phyloP scores from a whole-genome alignment of 92 coral and sea anemone species.

The Palythoa grandiflora region DNA sequence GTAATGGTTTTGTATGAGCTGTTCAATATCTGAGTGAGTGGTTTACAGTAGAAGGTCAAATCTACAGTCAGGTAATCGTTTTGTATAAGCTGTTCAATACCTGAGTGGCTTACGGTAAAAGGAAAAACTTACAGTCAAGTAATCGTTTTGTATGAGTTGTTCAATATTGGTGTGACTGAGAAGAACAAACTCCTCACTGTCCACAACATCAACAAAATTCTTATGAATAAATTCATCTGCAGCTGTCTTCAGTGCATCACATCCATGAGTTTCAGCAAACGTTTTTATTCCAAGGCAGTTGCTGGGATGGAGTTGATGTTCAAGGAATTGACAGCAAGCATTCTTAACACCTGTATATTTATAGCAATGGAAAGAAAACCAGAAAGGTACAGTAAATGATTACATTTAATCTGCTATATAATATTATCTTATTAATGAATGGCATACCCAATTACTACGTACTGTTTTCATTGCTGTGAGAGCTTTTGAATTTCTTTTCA shows the following conservation, averaged over 20 bases:
- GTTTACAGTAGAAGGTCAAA: too few relatives aligned
- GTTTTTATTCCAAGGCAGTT: slow-evolving; percentile 92
- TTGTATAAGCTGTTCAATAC: neutral
- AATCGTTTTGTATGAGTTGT: slow-evolving; percentile 80
- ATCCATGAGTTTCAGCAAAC: slow-evolving; percentile 98
- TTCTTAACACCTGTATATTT: slow-evolving; percentile 84
- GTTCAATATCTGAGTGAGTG: too few relatives aligned
- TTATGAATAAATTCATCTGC: slow-evolving; percentile 88
- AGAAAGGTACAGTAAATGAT: neutral
- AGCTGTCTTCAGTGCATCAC: slow-evolving; percentile 80
- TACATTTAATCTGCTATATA: too few relatives aligned
- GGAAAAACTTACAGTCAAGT: slow-evolving; percentile 78
- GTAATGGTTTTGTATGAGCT: too few relatives aligned
- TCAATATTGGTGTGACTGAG: slow-evolving; percentile 75
- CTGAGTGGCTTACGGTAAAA: too few relatives aligned
- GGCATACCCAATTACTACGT: too few relatives aligned
- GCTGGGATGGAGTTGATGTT: slow-evolving; percentile 89
- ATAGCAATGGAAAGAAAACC: neutral
- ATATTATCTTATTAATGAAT: too few relatives aligned
- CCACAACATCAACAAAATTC: slow-evolving; percentile 89
- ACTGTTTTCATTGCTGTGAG: too few relatives aligned
- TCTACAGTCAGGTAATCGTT: too few relatives aligned
- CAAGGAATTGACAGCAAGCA: slow-evolving; percentile 94
- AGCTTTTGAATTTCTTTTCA: too few relatives aligned
- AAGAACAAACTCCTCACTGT: slow-evolving; percentile 89